phyloP scores from a whole-genome alignment of 1,140 invertebrate genomes.

The Calephelis virginiensis region DNA sequence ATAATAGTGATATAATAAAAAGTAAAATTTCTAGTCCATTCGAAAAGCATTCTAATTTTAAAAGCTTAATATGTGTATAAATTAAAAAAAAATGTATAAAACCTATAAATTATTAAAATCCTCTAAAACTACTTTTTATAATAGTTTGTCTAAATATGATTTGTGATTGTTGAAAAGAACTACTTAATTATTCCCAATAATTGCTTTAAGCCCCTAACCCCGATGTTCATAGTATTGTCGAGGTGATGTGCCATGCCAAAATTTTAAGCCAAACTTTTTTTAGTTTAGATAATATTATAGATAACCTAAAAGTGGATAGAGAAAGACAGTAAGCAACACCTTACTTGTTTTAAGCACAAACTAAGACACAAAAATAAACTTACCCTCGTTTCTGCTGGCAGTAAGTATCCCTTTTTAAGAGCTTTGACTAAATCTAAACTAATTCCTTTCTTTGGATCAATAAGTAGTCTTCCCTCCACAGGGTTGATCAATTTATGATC shows the following conservation, averaged over 20 bases:
- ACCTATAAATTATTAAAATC: neutral
- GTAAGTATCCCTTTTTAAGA: constrained; percentile 89
- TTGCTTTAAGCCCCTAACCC: constrained; percentile 38
- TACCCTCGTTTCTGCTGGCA: constrained; percentile 95
- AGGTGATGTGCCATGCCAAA: constrained; percentile 72
- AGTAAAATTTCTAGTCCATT: constrained; percentile 1
- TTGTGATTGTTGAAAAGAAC: neutral
- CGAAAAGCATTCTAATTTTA: constrained; percentile 18
- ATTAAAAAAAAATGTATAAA: constrained; percentile 13
- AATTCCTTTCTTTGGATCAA: constrained; percentile 81
- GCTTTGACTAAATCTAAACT: constrained; percentile 92
- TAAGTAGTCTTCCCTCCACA: constrained; percentile 83
- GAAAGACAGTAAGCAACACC: constrained; percentile 71
- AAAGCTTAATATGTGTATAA: neutral
- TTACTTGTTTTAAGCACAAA: constrained; percentile 67
- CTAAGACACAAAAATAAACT: constrained; percentile 77
- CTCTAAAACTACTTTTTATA: constrained; percentile 22
- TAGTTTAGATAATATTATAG: constrained; percentile 51
- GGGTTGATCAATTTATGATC: constrained; percentile 87
- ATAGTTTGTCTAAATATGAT: constrained; percentile 5
- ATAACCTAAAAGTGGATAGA: constrained; percentile 67
- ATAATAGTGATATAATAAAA: constrained; percentile 6
- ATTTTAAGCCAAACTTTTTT: constrained; percentile 70
- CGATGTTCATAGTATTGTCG: constrained; percentile 47
- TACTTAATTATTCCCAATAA: constrained; percentile 6